These are phyloP conservation scores for Drosophila dives DNA, from an alignment of 2,888 invertebrate species.

Conservation along the genomic window DNA sequence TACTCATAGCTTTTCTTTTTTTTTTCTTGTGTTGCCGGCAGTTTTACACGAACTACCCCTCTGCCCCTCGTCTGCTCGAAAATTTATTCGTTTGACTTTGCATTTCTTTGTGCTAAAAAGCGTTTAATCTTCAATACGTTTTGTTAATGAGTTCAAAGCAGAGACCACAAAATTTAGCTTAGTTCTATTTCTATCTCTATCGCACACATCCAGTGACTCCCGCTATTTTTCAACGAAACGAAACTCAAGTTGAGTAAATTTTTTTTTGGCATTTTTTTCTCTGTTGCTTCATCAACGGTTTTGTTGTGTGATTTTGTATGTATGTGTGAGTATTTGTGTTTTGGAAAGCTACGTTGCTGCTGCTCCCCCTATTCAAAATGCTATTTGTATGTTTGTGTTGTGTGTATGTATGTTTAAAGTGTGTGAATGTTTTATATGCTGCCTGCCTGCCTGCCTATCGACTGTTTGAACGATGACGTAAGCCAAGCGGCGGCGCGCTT, in stretches of 20 bases:
- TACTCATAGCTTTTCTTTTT: slow-evolving; percentile 61
- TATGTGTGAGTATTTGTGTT: slow-evolving; percentile 39
- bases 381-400: slow-evolving; percentile 50
- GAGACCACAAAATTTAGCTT: slow-evolving; percentile 41
- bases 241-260: slow-evolving; percentile 63
- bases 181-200: slow-evolving; percentile 37
- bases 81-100: slow-evolving; percentile 59
- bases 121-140: slow-evolving; percentile 71
- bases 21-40: slow-evolving; percentile 60
- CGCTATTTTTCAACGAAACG: slow-evolving; percentile 70
- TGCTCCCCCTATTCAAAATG: slow-evolving; percentile 73
- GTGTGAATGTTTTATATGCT: slow-evolving; percentile 57
- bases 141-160: slow-evolving; percentile 74
- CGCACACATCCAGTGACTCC: slow-evolving; percentile 55
- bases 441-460: slow-evolving; percentile 39
- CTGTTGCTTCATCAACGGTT: slow-evolving; percentile 66
- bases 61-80: not conserved
- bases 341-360: slow-evolving; percentile 72
- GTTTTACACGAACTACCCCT: slow-evolving; percentile 49
- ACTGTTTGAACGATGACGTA: slow-evolving; percentile 74
- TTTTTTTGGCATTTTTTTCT: slow-evolving; percentile 49
- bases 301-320: slow-evolving; percentile 64
- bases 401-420: slow-evolving; percentile 20
- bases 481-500: slow-evolving; percentile 54
- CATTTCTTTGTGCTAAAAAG: slow-evolving; percentile 58